A percentile compares a stretch with the other conserved stretches of the same genome.
phyloP scores from a whole-genome alignment of 2,113 vertebrate species.

The Tylochromis polylepis region DNA sequence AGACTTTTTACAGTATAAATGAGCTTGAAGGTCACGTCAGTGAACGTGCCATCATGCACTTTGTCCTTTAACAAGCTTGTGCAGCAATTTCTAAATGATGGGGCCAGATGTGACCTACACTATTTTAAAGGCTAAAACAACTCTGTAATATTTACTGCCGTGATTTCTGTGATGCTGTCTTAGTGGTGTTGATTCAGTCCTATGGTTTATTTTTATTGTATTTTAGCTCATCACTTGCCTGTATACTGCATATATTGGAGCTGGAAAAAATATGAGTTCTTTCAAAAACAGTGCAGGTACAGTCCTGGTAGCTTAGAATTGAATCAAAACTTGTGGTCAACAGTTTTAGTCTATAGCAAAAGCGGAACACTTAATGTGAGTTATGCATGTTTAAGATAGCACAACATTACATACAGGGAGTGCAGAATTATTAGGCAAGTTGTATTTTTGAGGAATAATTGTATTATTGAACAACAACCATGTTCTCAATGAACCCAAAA shows the following conservation, averaged over 20 bases:
- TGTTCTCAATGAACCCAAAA: too few relatives aligned
- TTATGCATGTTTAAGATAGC: not conserved
- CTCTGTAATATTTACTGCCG: not conserved
- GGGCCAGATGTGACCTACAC: not conserved
- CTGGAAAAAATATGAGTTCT: not conserved
- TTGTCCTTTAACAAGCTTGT: not conserved
- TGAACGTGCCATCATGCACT: not conserved
- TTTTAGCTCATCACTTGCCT: not conserved
- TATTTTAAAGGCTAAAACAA: not conserved
- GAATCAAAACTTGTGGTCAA: not conserved
- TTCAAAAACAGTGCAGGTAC: not conserved
- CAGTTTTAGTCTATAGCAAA: not conserved
- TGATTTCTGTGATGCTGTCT: not conserved
- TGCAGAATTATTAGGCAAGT: too few relatives aligned
- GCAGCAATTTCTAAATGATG: not conserved
- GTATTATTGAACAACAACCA: too few relatives aligned
- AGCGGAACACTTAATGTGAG: not conserved
- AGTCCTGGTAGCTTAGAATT: not conserved
- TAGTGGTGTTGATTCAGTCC: not conserved
- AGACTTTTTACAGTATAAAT: accelerated
- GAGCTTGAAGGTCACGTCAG: not conserved
- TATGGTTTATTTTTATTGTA: not conserved
- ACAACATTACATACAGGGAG: not conserved
- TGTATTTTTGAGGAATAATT: too few relatives aligned
- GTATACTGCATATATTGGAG: not conserved